Base-by-base conservation (phyloP, 2,113 vertebrate genomes). In the Scalopus aquaticus region DNA sequence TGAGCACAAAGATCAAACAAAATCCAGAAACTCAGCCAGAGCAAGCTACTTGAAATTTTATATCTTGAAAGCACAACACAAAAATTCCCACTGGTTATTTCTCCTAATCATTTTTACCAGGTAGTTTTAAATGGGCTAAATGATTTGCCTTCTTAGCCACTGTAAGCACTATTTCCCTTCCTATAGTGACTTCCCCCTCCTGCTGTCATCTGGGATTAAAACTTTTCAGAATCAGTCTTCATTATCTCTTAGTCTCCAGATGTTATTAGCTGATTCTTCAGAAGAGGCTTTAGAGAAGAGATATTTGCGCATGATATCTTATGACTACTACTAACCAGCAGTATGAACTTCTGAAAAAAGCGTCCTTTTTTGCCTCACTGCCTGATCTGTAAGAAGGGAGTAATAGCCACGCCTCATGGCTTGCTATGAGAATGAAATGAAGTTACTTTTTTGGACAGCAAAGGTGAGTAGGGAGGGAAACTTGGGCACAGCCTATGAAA, bases 251-350 rank as follows among this genome's bases (percentile, higher is more conserved):
- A 42, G 69, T 93, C 42, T 91, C 51, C n/a, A 93, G 32, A 44
- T 74, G 74, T n/a, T n/a, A 37, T 74, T 44, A 90, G 28, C 35
- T 90, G 30, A 54, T 90, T 86, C 58, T 90, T 90, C 35, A 93
- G 80, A 67, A 80, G 80, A 88, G 16, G 20, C 10, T 60, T 88
- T 44, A 77, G 51, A 86, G 24, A 32, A 82, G 37, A 91, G 28
- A 76, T 76, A 62, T 70, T 72, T 88, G 37, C 77, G 70, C 32
- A 42, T 81, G 56, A 90, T 35, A 88, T 58, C 76, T 49, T 70
- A 13, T 65, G 32, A 76, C 42, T 46, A 85, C 49, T 28, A 80
- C 65, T 49, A 54, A 77, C 4, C 32, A 83, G 39, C 3, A 70
- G 37, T 62, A 26, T 62, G 70, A 93, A 88, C 22, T 62, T 77